Percentiles rank a stretch among this genome's conserved stretches.
These are phyloP conservation scores for Tachysurus vachellii DNA, from an alignment of 2,113 vertebrate species.

Conservation along the genomic window DNA sequence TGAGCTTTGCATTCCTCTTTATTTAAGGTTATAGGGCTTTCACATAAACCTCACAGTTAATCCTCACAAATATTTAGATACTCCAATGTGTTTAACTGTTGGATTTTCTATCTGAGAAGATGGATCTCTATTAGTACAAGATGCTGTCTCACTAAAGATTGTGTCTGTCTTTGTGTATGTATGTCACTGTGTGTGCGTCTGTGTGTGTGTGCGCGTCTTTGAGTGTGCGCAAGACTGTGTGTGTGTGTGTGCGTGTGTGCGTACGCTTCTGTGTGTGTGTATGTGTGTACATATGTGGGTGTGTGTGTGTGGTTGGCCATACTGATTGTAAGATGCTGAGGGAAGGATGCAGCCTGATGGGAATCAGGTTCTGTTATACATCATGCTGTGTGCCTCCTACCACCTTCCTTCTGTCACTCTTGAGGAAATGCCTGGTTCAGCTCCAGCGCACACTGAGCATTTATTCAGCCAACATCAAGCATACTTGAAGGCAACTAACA, in stretches of 20 bases:
- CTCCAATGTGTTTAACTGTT: not conserved
- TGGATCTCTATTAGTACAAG: not conserved
- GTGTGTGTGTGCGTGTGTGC: not conserved
- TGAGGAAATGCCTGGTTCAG: constrained; percentile 50
- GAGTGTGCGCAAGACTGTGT: too few relatives aligned
- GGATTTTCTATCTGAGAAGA: not conserved
- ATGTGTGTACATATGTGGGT: not conserved
- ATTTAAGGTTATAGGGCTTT: not conserved
- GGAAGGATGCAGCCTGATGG: constrained; percentile 17
- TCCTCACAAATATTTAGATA: not conserved
- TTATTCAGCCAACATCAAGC: constrained; percentile 54
- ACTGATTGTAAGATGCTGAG: not conserved
- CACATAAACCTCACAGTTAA: not conserved
- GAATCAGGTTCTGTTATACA: constrained; percentile 45
- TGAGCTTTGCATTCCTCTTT: not conserved
- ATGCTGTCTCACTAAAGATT: not conserved
- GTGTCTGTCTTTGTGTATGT: not conserved
- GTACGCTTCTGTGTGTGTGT: not conserved
- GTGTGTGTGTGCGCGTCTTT: too few relatives aligned
- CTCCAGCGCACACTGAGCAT: constrained; percentile 32
- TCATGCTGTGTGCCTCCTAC: constrained; percentile 45
- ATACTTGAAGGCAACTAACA: not conserved
- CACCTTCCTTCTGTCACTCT: constrained; percentile 51
- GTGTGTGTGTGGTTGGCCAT: not conserved
- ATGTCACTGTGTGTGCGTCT: not conserved